A percentile compares a stretch with the other conserved stretches of the same genome.
phyloP scores from a whole-genome alignment of 2,797 vertebrate species.

The Poecilia velifera region DNA sequence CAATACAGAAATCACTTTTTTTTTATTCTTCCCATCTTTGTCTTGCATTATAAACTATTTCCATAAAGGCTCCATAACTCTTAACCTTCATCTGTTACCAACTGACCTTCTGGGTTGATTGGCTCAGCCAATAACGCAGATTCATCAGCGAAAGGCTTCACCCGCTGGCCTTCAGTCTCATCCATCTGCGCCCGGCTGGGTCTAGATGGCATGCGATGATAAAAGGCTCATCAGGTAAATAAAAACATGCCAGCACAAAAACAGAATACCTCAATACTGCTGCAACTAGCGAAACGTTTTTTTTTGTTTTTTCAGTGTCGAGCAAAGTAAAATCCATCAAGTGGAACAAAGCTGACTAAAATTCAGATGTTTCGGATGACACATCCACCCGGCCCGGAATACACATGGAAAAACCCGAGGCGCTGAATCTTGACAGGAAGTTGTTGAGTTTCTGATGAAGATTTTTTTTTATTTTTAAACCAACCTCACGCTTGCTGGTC shows the following conservation, averaged over 20 bases:
- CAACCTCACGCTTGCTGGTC: conserved; percentile 51
- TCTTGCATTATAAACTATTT: conserved; percentile 13
- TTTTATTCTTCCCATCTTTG: background rate
- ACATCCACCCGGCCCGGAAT: background rate
- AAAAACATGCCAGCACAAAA: conserved; percentile 14
- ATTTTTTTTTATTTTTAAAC: conserved; percentile 13
- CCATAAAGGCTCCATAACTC: conserved; percentile 10
- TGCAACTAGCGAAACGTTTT: too few relatives aligned
- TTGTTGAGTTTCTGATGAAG: background rate
- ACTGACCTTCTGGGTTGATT: conserved; percentile 89
- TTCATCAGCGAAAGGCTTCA: conserved; percentile 85
- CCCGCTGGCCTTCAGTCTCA: conserved; percentile 81
- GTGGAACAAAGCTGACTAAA: conserved; percentile 10
- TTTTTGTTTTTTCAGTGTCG: too few relatives aligned
- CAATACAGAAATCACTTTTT: background rate
- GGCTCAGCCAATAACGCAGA: conserved; percentile 78
- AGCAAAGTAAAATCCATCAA: conserved; percentile 4
- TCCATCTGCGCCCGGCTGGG: conserved; percentile 86
- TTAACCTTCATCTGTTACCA: conserved; percentile 25
- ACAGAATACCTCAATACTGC: background rate
- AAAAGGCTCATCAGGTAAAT: conserved; percentile 40
- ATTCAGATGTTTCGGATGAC: background rate
- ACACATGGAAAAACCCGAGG: conserved; percentile 22
- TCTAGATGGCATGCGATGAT: conserved; percentile 60
- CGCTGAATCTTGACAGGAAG: background rate